A percentile compares a stretch with the other conserved stretches of the same genome.
Evolutionary conservation across 2,888 invertebrate genomes (phyloP).

Genomic region (Lamellibrachia columna): DNA sequence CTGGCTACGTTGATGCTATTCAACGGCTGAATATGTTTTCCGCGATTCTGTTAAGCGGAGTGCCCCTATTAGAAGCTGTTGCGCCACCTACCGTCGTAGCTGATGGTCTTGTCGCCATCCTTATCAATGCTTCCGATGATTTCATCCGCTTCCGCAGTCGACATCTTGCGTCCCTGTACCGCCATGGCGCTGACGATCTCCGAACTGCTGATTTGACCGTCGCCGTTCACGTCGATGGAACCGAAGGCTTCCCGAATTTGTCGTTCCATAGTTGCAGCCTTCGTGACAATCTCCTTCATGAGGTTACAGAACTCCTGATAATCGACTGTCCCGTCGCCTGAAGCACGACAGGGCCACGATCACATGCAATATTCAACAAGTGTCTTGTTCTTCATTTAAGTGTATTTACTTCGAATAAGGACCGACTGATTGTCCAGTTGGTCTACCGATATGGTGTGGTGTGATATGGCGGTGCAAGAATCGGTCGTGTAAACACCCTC

Average conservation of each 20-base stretch:
- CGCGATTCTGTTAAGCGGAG: no score
- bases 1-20: no score
- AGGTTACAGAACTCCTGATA: conserved; percentile 27
- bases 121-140: conserved; percentile 25
- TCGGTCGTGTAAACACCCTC: no score
- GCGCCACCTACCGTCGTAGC: conserved; percentile 27
- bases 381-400: not conserved
- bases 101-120: conserved; percentile 25
- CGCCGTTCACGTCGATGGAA: conserved; percentile 28
- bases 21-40: no score
- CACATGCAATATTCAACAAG: not conserved
- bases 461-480: no score
- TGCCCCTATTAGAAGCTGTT: not conserved
- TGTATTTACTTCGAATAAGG: not conserved
- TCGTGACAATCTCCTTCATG: conserved; percentile 25
- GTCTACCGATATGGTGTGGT: no score
- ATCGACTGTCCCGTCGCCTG: conserved; percentile 30
- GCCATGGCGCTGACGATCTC: conserved; percentile 24
- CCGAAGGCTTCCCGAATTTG: conserved; percentile 24
- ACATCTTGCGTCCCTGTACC: not conserved
- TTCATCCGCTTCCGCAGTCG: conserved; percentile 18
- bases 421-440: no score
- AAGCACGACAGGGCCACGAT: not conserved
- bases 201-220: conserved; percentile 25
- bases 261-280: not conserved